These are phyloP conservation scores for Drosophila ambigua DNA, from an alignment of 1,140 invertebrate genomes.

Conservation along the genomic window DNA sequence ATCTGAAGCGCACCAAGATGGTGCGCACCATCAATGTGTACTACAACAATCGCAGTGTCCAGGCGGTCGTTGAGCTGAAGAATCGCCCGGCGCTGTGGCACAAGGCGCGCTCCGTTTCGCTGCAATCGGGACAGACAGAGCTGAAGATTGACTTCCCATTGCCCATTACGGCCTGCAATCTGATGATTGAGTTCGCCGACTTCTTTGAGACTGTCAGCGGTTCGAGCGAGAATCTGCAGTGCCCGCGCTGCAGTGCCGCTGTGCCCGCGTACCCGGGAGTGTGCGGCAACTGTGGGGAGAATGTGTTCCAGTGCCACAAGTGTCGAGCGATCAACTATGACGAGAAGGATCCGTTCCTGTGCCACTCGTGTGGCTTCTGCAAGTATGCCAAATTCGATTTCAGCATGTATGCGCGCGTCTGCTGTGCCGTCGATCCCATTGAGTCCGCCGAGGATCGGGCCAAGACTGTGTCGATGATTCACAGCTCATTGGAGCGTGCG, in stretches of 20 bases:
- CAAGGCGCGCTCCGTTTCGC: conserved; percentile 95
- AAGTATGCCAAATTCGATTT: conserved; percentile 99
- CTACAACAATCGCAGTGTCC: conserved; percentile 98
- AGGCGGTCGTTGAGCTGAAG: conserved; percentile 98
- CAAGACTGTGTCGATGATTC: conserved; percentile 96
- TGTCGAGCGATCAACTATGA: conserved; percentile 99
- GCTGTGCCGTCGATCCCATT: conserved; percentile 98
- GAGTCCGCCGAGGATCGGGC: conserved; percentile 98
- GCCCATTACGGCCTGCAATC: conserved; percentile 98
- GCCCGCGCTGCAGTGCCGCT: conserved; percentile 97
- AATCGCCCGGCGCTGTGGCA: conserved; percentile 96
- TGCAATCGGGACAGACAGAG: conserved; percentile 96
- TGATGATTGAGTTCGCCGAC: conserved; percentile 99
- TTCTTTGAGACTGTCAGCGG: conserved; percentile 96
- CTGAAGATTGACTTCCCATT: conserved; percentile 97
- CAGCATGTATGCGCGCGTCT: conserved; percentile 94
- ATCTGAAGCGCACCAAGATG: conserved; percentile 98
- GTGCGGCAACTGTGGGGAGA: conserved; percentile 98
- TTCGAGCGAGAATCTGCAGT: conserved; percentile 95
- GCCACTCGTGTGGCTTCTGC: conserved; percentile 99
- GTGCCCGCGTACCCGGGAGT: conserved; percentile 98
- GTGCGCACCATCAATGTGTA: conserved; percentile 97
- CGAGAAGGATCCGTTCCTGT: conserved; percentile 99
- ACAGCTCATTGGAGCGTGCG: conserved; percentile 95
- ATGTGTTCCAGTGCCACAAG: conserved; percentile 99